These are phyloP conservation scores for Lamellibrachia satsuma DNA, from an alignment of 2,888 invertebrate species.

Conservation along the genomic window DNA sequence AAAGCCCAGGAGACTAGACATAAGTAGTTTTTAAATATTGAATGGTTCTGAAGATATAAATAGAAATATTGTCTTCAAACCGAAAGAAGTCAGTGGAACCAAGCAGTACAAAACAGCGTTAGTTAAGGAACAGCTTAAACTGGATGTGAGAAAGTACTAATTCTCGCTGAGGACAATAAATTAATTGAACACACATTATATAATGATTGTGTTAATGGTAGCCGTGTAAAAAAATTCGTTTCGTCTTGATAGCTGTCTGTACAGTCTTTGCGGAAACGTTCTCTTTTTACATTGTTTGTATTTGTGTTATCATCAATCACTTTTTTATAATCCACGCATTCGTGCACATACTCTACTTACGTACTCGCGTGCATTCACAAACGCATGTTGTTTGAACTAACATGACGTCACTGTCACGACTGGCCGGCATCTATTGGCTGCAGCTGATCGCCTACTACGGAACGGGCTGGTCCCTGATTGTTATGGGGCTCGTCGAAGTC, in stretches of 20 bases:
- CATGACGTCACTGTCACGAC: neutral
- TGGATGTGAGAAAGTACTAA: no score
- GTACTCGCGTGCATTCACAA: neutral
- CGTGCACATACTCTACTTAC: neutral
- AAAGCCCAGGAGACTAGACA: no score
- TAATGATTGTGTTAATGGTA: neutral
- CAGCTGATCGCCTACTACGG: conserved; percentile 45
- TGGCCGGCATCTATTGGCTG: conserved; percentile 46
- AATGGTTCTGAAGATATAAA: no score
- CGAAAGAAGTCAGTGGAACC: no score
- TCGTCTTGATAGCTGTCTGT: neutral
- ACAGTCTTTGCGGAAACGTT: neutral
- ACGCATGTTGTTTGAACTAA: neutral
- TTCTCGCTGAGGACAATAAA: no score
- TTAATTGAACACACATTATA: no score
- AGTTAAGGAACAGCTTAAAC: no score
- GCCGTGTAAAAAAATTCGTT: neutral
- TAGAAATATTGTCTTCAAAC: no score
- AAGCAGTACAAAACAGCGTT: no score
- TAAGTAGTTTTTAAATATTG: no score
- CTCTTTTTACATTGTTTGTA: neutral
- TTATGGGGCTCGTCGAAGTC: conserved; percentile 43
- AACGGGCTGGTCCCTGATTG: conserved; percentile 44
- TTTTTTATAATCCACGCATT: neutral
- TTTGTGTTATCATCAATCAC: neutral